Evolutionary conservation across 2,113 vertebrate genomes (phyloP).

Genomic region (Urocynchramus pylzowi): DNA sequence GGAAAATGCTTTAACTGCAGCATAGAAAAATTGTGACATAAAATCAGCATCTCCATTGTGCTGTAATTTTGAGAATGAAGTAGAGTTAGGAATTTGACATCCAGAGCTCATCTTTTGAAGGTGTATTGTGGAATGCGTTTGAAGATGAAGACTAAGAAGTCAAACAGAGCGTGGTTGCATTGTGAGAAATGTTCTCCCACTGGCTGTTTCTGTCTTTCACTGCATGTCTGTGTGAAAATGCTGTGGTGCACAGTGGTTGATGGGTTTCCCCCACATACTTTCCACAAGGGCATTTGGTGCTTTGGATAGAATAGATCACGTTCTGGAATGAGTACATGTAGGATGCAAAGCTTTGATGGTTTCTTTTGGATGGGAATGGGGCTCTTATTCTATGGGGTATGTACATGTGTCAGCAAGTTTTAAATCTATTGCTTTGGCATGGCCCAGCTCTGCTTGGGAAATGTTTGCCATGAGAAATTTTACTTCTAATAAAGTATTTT

Average conservation of each 20-base stretch:
- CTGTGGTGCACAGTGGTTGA: not conserved
- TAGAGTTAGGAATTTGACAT: not conserved
- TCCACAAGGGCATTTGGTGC: constrained; percentile 23
- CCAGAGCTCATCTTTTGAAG: constrained; percentile 46
- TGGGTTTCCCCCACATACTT: constrained; percentile 47
- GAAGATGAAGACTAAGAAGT: constrained; percentile 54
- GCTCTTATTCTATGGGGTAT: not conserved
- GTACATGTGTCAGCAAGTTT: constrained; percentile 37
- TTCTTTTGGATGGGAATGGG: constrained; percentile 23
- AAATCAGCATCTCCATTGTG: not conserved
- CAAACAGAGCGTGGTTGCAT: not conserved
- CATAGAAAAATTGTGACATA: not conserved
- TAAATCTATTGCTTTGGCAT: constrained; percentile 15
- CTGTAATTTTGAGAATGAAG: not conserved
- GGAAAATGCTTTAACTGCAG: not conserved
- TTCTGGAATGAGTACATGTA: constrained; percentile 32
- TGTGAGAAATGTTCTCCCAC: constrained; percentile 19
- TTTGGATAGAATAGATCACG: constrained; percentile 31
- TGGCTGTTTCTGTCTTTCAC: not conserved
- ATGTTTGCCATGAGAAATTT: constrained; percentile 8
- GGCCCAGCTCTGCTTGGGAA: not conserved
- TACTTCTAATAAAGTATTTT: constrained; percentile 8
- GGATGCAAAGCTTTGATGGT: constrained; percentile 34
- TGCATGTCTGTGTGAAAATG: not conserved
- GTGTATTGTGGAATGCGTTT: constrained; percentile 53